phyloP scores from a whole-genome alignment of 2,113 vertebrate species.

The Nyctibius bracteatus region DNA sequence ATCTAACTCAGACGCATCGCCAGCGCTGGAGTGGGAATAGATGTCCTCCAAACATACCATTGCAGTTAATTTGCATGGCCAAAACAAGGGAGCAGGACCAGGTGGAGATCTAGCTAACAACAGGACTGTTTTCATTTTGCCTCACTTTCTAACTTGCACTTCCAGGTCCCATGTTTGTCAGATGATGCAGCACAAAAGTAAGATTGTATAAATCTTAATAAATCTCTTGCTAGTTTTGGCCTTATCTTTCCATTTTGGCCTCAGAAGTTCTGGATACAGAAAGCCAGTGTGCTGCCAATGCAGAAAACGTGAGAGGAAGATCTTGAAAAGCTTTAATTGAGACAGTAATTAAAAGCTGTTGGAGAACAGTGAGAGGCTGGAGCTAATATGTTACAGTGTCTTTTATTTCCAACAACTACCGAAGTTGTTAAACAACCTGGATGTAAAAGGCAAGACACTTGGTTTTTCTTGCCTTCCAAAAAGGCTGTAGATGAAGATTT shows the following conservation, averaged over 20 bases:
- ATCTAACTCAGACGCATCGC: neutral
- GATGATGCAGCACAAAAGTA: neutral
- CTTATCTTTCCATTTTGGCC: neutral
- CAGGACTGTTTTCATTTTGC: neutral
- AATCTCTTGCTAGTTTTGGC: neutral
- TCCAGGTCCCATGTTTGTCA: neutral
- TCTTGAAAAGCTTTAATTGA: constrained; percentile 7
- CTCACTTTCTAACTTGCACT: neutral
- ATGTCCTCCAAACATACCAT: neutral
- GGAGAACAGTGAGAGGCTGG: neutral
- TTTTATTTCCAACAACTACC: neutral
- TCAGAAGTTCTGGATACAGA: neutral
- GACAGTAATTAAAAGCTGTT: constrained; percentile 9
- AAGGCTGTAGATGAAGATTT: neutral
- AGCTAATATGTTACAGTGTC: neutral
- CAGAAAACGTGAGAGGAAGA: neutral
- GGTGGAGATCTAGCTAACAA: neutral
- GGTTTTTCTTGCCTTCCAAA: neutral
- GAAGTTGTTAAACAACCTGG: neutral
- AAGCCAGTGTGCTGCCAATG: neutral
- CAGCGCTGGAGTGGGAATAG: neutral
- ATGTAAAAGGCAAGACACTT: neutral
- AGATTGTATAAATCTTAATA: neutral
- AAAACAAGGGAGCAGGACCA: neutral
- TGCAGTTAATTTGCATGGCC: neutral